Base-by-base conservation (phyloP, 2,113 vertebrate species). In the Tupaia tana region DNA sequence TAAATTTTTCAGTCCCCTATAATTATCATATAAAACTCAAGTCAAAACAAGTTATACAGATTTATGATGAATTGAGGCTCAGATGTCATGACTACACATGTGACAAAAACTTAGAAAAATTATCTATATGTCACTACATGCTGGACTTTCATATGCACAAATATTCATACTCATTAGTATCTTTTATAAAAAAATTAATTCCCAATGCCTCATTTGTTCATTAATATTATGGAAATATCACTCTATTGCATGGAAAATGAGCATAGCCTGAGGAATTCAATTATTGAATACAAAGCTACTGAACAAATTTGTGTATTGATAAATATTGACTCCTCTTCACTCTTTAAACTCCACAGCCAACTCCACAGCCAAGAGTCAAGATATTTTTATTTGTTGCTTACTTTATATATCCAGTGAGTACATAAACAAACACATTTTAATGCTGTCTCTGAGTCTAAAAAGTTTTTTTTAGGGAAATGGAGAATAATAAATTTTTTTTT, bases 301-400 rank as follows among this genome's bases (percentile, higher is more conserved):
- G 31, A 93, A 22, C 14, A 93, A 20, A 80, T 58, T 80, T 86
- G 24, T 69, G 18, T 86, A 54, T 75, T 18, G 29, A 61, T 85
- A 56, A 20, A 58, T 67, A 29, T 71, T 54, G n/a, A 34, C 67
- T 29, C 14, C 6, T 31, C 14, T 56, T 4, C 34, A 54, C 25
- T 16, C 24, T 75, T 77, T 90, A 77, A 58, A 92, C 19, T 61
- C 83, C n/a, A n/a, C n/a, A 81, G 69, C 58, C 6, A 87, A 70
- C 69, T 8, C 56, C 29, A 82, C 59, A 83, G 27, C 12, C 12
- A 69, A 67, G 25, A 84, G 27, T 89, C 61, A 70, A 84, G 4
- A 43, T 88, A 80, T 69, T 80, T 91, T 93, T 4, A 67, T 78
- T 88, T 87, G 82, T 89, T 86, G n/a, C 89, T 89, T 92, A 63